Evolutionary conservation across 1,140 invertebrate species (phyloP).

Genomic region (Lanistes nyassanus): DNA sequence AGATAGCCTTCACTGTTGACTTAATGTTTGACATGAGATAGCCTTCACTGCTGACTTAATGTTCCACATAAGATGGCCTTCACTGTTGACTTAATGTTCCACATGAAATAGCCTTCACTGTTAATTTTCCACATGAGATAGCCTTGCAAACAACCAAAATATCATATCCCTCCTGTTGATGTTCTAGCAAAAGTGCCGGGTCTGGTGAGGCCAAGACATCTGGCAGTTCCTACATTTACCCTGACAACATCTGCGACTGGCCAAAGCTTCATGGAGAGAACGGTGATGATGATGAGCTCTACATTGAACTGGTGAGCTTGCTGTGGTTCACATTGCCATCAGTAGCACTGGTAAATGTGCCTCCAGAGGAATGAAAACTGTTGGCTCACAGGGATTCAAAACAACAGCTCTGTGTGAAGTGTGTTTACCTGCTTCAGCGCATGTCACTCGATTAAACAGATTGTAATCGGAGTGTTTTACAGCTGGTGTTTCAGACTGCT

Average conservation of each 20-base stretch:
- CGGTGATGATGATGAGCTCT: slow-evolving; percentile 20
- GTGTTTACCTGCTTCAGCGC: no score
- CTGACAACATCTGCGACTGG: slow-evolving; percentile 25
- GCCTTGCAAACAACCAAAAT: no score
- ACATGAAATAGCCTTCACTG: no score
- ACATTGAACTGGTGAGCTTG: slow-evolving; percentile 19
- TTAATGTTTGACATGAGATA: not conserved
- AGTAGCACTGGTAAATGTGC: not conserved
- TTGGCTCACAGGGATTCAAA: no score
- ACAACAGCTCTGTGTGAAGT: no score
- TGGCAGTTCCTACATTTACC: slow-evolving; percentile 12
- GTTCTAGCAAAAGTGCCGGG: slow-evolving; percentile 3
- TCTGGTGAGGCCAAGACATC: not conserved
- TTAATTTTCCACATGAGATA: no score
- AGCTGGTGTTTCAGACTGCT: no score
- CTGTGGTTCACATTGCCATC: not conserved
- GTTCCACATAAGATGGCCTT: not conserved
- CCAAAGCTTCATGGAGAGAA: slow-evolving; percentile 14
- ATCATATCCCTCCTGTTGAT: no score
- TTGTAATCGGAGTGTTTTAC: no score
- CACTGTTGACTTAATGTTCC: no score
- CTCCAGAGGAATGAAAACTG: no score
- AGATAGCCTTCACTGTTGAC: not conserved
- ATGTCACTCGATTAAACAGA: no score
- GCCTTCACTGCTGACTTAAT: not conserved